Percentiles rank a stretch among this genome's conserved stretches.
Evolutionary conservation across 2,113 vertebrate species (phyloP).

Genomic region (Chinchilla lanigera): DNA sequence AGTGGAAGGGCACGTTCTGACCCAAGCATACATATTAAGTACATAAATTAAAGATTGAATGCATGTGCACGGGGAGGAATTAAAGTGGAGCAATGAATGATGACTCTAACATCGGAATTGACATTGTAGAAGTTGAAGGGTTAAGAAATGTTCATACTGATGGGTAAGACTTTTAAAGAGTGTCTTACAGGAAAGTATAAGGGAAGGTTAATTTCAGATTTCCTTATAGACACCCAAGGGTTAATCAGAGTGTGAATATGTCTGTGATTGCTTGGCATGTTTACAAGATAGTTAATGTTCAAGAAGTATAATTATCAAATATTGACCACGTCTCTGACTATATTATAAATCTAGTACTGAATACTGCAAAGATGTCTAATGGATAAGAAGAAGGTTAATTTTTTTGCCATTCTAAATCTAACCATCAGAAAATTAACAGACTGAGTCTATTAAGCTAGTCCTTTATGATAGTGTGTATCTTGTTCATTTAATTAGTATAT

Average conservation of each 20-base stretch:
- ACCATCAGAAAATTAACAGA: constrained; percentile 50
- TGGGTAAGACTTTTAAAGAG: not conserved
- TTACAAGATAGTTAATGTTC: not conserved
- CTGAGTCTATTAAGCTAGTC: constrained; percentile 15
- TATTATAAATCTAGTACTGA: constrained; percentile 11
- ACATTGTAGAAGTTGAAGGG: not conserved
- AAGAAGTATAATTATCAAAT: not conserved
- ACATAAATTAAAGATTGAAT: not conserved
- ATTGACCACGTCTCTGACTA: not conserved
- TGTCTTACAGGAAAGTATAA: not conserved
- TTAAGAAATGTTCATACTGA: not conserved
- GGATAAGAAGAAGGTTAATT: not conserved
- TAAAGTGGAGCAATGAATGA: not conserved
- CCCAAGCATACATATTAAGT: not conserved
- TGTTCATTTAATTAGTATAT: constrained; percentile 60
- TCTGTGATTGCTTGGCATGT: not conserved
- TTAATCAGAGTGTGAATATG: constrained; percentile 10
- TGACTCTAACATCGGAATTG: not conserved
- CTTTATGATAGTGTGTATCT: constrained; percentile 19
- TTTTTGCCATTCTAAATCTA: constrained; percentile 46
- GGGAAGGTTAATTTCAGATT: not conserved
- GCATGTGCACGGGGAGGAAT: not conserved
- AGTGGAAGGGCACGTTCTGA: not conserved
- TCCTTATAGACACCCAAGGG: not conserved
- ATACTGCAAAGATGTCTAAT: not conserved